These are phyloP conservation scores for Dioctria linearis DNA, from an alignment of 2,888 invertebrate genomes.

Conservation along the genomic window DNA sequence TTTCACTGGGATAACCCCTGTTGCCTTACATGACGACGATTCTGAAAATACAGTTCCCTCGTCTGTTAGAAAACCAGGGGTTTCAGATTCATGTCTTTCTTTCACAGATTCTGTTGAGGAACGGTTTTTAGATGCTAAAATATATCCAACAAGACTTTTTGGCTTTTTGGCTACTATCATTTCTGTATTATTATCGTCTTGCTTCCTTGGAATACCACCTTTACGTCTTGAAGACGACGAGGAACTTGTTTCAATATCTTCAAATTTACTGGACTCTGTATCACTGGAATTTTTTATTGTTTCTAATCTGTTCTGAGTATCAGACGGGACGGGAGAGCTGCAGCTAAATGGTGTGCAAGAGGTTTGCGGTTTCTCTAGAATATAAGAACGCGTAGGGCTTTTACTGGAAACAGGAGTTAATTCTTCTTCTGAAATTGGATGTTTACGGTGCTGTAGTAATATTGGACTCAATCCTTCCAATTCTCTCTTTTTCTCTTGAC, in stretches of 20 bases:
- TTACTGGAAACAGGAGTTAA: constrained; percentile 57
- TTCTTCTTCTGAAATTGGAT: constrained; percentile 52
- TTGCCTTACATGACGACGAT: constrained; percentile 54
- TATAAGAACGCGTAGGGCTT: constrained; percentile 41
- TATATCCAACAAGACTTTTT: constrained; percentile 79
- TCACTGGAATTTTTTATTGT: constrained; percentile 62
- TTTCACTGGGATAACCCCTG: constrained; percentile 48
- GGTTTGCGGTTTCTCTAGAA: constrained; percentile 30
- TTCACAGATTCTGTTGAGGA: constrained; percentile 51
- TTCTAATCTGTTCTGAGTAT: constrained; percentile 57
- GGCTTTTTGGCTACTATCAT: constrained; percentile 88
- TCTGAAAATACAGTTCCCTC: constrained; percentile 56
- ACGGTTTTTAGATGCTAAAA: constrained; percentile 73
- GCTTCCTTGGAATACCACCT: constrained; percentile 85
- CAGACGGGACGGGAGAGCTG: constrained; percentile 51
- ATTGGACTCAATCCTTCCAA: constrained; percentile 76
- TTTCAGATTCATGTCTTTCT: constrained; percentile 54
- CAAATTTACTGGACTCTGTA: constrained; percentile 63
- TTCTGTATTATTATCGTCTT: constrained; percentile 79
- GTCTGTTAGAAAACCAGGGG: constrained; percentile 54
- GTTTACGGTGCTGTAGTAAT: constrained; percentile 49
- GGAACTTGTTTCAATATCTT: constrained; percentile 60
- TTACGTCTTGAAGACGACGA: constrained; percentile 77
- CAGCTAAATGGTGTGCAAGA: constrained; percentile 29
- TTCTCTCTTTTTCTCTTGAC: constrained; percentile 87